These are phyloP conservation scores for Philopotamus ludificatus DNA, from an alignment of 1,140 invertebrate species.

Conservation along the genomic window DNA sequence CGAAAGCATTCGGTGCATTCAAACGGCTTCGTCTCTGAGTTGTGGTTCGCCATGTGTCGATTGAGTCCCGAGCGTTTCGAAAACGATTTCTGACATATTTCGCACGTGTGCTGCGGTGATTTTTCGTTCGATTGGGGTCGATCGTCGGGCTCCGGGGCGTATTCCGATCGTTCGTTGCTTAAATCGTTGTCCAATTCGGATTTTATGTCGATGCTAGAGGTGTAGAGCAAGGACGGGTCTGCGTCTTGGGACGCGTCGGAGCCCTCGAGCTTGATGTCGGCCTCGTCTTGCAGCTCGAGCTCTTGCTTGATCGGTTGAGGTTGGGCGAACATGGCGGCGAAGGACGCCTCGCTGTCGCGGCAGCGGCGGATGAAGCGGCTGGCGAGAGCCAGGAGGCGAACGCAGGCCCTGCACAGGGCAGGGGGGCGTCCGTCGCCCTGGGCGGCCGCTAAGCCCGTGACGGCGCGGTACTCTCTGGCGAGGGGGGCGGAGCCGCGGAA, in stretches of 20 bases:
- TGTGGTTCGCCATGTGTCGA: slow-evolving; percentile 26
- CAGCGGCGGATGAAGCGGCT: slow-evolving; percentile 17
- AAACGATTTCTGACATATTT: slow-evolving; percentile 33
- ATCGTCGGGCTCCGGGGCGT: background rate
- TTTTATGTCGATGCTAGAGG: background rate
- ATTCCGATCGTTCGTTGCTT: too few relatives aligned
- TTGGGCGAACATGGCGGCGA: background rate
- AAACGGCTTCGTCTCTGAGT: slow-evolving; percentile 36
- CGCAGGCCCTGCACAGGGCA: slow-evolving; percentile 5
- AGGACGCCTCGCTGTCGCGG: slow-evolving; percentile 11
- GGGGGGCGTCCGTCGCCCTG: slow-evolving; percentile 9
- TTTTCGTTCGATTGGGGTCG: background rate
- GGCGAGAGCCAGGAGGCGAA: background rate
- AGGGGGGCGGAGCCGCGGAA: background rate
- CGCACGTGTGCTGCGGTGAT: slow-evolving; percentile 10
- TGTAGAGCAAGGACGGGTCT: background rate
- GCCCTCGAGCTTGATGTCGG: background rate
- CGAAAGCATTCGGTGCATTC: slow-evolving; percentile 44
- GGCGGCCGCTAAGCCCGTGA: background rate
- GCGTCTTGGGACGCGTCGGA: too few relatives aligned
- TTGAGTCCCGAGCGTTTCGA: slow-evolving; percentile 25
- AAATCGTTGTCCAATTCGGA: background rate
- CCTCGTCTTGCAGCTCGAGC: background rate
- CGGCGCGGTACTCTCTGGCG: background rate
- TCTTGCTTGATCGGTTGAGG: background rate